phyloP scores from a whole-genome alignment of 1,140 invertebrate genomes.

The Zaprionus vittiger region DNA sequence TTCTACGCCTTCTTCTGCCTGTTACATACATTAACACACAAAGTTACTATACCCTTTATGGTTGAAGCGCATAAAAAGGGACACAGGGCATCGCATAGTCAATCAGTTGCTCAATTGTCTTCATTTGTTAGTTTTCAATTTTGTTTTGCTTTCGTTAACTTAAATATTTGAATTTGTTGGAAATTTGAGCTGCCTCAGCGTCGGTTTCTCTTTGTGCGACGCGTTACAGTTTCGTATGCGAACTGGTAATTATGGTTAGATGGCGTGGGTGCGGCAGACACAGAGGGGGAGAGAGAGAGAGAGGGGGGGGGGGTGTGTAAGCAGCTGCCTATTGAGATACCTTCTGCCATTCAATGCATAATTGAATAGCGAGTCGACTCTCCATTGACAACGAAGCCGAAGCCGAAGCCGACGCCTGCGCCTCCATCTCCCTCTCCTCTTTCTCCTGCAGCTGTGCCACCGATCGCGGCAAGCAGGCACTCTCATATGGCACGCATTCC shows the following conservation, averaged over 20 bases:
- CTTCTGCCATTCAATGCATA: slow-evolving; percentile 31
- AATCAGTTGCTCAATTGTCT: slow-evolving; percentile 13
- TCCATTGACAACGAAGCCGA: background rate
- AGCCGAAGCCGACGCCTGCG: background rate
- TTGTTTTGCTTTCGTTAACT: slow-evolving; percentile 41
- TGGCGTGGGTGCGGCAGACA: slow-evolving; percentile 1
- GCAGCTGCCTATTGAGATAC: slow-evolving; percentile 15
- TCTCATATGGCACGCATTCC: slow-evolving; percentile 35
- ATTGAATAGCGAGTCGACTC: slow-evolving; percentile 25
- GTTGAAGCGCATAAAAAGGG: too few relatives aligned
- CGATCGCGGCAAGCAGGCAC: background rate
- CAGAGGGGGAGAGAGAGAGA: background rate
- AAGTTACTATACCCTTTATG: too few relatives aligned
- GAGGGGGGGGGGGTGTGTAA: background rate
- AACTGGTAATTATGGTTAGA: slow-evolving; percentile 42
- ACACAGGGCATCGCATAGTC: background rate
- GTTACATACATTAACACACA: too few relatives aligned
- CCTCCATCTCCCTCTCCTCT: background rate
- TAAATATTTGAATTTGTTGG: slow-evolving; percentile 63
- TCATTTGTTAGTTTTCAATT: slow-evolving; percentile 21
- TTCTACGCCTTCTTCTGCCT: too few relatives aligned
- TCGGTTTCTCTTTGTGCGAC: slow-evolving; percentile 19
- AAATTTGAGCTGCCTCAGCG: slow-evolving; percentile 29
- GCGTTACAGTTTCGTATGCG: slow-evolving; percentile 41
- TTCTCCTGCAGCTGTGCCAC: background rate